Base-by-base conservation (phyloP, 2,888 invertebrate species). In the Rhamnusium bicolor region DNA sequence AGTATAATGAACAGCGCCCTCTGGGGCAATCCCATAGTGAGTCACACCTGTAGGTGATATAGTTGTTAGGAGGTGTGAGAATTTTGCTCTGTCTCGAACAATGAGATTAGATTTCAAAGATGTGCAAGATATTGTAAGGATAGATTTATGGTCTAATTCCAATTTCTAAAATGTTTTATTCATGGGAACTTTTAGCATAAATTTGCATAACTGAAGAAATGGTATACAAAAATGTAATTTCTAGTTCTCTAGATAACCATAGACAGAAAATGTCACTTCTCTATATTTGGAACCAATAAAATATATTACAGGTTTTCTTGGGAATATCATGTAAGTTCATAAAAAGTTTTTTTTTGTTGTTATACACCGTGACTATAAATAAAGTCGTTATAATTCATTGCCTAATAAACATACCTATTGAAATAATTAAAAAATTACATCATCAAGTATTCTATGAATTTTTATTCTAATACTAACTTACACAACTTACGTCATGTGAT, bases 1-100 rank as follows among this genome's bases (percentile, higher is more conserved):
- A 84, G 85, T 84, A 86, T 85, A 86, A 86, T 85, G 85, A 86
- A 85, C 84, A 83, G 85, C 86, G 85, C 86, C 86, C 86, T 84
- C 83, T 83, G 79, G 67, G 86, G 84, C 86, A 81, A 85, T 84
- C 86, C 86, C 85, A 86, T 80, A 74, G 82, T 87, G 87, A 87
- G 81, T 87, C 86, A 87, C 85, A 85, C 84, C 85, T 85, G 86
- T 86, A 85, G 86, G 86, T 86, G 86, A 86, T 86, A 85, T 83
- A 86, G 86, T 85, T 86, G 85, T 86, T 84, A 82, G 84, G 84
- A 86, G 86, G 87, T 86, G 86, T 86, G 86, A 84, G 87, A 86
- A 85, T 67, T 53, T 56, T 47, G 8, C 53, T 56, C n/a, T 16
- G 56, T 40, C 40, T 21, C 40, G 67, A 67, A 67, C 67, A 67